Base-by-base conservation (phyloP, 2,113 vertebrate genomes). In the Psophia crepitans region DNA sequence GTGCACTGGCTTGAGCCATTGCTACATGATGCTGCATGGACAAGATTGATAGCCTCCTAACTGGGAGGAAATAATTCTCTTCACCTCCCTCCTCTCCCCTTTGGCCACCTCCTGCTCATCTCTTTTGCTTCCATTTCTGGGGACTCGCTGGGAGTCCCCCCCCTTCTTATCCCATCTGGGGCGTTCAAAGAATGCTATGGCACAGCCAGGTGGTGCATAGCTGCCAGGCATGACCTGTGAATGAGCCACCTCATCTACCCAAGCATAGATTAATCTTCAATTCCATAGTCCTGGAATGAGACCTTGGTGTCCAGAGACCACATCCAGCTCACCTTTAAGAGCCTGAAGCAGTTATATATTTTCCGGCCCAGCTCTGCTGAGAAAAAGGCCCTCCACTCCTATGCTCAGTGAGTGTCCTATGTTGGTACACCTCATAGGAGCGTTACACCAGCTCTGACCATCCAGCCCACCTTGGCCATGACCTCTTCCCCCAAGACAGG, bases 291-390 rank as follows among this genome's bases (percentile, higher is more conserved):
- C 24, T 44, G 54, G 33, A 69, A 43, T 2, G 43, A 81, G 12
- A 22, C 11, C 82, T 32, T 0, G 0, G 26, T 43, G 61, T 28
- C 51, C 8, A 3, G 37, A 26, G 43, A 37, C 51, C 12, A 32
- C n/a, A 27, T 39, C 51, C 6, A 26, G 12, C 3, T 33, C 41
- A 33, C 13, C 48, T 57, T 28, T 28, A 51, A 57, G 46, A 77
- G 22, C 33, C 57, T 8, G 26, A 19, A 64, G 32, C 27, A 24
- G 37, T 3, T 32, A 82, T 32, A 8, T 0, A 0, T 7, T 26
- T 66, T 27, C 77, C 27, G 54, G 15, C 15, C 35, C 46, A 44
- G 43, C 65, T 49, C 49, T 57, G 12, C n/a, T 84, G 51, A 43
- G 5, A 28, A 69, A 37, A 51, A 49, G 6, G 8, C 13, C 41